Evolutionary conservation across 2,797 vertebrate genomes (phyloP), one percentile per base, ranked within the genome.

Genomic region (Eutrigla gurnardus): DNA sequence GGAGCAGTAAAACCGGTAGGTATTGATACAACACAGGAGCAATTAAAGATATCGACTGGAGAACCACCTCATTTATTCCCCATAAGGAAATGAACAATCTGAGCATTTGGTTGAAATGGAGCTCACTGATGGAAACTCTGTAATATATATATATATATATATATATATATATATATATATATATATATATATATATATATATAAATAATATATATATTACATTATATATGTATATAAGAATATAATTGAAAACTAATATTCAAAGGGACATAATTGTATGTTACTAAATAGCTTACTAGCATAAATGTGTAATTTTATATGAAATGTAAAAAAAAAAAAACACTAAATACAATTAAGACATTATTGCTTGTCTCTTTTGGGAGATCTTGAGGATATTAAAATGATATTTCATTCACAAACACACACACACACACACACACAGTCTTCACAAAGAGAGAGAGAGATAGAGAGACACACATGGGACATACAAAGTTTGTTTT

Each of bases 1-100:
- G 94, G 91, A 95, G 93, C 91, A 65, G 92, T 90, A 86, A 92
- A 92, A 91, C 88, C 86, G 87, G 86, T 85, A 88, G 78, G 82
- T 94, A 93, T 93, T 87, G 91, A 94, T 93, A 93, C 84, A 84
- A 80, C 80, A 88, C 86, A 79, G 65, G 88, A 90, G 83, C 91
- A 91, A 92, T 93, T 94, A 93, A 92, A 89, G 80, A 80, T 87
- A 89, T 93, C 81, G 87, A 91, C 90, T 62, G 79, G 68, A 82
- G 88, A 85, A 84, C 75, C 78, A 65, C 65, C 81, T 47, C 66
- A 62, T 82, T 85, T 91, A 80, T 86, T 53, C 75, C 72, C 62
- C 70, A 64, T 54, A 81, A 84, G 76, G 70, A 80, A 83, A 90
- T 82, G 70, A 87, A 73, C 72, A 75, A 74, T 54, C 54, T 39